Base-by-base conservation (phyloP, 2,113 vertebrate genomes). In the Carettochelys insculpta region DNA sequence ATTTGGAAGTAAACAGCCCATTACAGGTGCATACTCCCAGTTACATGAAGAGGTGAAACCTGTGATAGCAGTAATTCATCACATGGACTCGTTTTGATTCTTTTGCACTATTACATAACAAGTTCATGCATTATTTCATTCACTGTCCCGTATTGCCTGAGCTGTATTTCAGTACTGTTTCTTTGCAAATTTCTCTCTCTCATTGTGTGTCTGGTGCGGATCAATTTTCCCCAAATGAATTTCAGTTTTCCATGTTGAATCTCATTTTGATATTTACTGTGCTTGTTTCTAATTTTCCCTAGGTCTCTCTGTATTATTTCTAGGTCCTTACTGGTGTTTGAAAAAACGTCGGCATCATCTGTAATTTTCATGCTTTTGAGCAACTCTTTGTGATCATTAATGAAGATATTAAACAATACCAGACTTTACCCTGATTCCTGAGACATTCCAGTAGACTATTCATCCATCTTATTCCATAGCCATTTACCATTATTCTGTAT, bases 201-300 rank as follows among this genome's bases (percentile, higher is more conserved):
- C 75, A 19, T 38, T 80, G 73, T 61, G 10, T 51, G 43, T 65
- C 54, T 92, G 56, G 56, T 96, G 91, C 71, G 80, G 92, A 87
- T 88, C 94, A 85, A 85, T 90, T 90, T 92, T 90, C 84, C 86
- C 48, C 92, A 95, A 61, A 92, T 92, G 87, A 80, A 87, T 90
- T 80, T 95, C 53, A 85, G 43, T 85, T 93, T 94, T 94, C 88
- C 89, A 91, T 88, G 52, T 11, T 88, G 89, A 92, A 65, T 94
- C 54, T 91, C 54, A 38, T 89, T 93, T 90, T 90, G 89, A 50
- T 95, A 88, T 85, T 94, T 68, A 94, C 83, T 0, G 88, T n/a
- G 91, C 61, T 75, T 65, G 85, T 86, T 92, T 86, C 86, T 81
- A 2, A 71, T 89, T 94, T 58, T 90, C 95, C 86, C 80, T 89